Conservation (phyloP, 2,888 invertebrate genomes). For the Piscicola geometra region DNA sequence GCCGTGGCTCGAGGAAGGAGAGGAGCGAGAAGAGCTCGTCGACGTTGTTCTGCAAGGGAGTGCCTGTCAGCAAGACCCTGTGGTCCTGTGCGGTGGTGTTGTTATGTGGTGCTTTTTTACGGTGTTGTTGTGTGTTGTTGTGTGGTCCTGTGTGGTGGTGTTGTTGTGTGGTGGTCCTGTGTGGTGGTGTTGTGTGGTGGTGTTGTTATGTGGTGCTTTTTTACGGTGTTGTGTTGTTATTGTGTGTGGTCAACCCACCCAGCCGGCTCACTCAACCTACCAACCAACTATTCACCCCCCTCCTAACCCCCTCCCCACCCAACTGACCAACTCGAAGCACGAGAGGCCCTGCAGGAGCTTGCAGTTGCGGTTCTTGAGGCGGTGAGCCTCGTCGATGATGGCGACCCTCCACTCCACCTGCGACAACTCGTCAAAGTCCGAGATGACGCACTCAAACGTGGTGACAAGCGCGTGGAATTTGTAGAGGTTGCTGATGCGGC, state of each 20-base stretch:
- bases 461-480: slow-evolving; percentile 97
- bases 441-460: slow-evolving; percentile 96
- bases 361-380: slow-evolving; percentile 95
- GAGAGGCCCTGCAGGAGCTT: slow-evolving; percentile 81
- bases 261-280: background rate
- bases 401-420: slow-evolving; percentile 91
- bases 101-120: no score
- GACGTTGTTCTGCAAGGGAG: slow-evolving; percentile 93
- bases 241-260: no score
- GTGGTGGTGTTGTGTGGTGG: background rate
- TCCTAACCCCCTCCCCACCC: background rate
- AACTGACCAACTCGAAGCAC: slow-evolving; percentile 40
- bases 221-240: background rate
- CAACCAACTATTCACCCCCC: background rate
- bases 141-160: no score
- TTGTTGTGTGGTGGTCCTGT: background rate
- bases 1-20: slow-evolving; percentile 92
- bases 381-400: slow-evolving; percentile 97
- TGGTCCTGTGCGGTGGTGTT: slow-evolving; percentile 65
- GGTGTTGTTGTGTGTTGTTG: no score
- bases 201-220: background rate
- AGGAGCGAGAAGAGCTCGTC: slow-evolving; percentile 93
- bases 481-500: slow-evolving; percentile 50
- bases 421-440: slow-evolving; percentile 88
- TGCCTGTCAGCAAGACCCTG: slow-evolving; percentile 75